A percentile compares a stretch with the other conserved stretches of the same genome.
Evolutionary conservation across 1,140 invertebrate species (phyloP).

Genomic region (Plodia interpunctella): DNA sequence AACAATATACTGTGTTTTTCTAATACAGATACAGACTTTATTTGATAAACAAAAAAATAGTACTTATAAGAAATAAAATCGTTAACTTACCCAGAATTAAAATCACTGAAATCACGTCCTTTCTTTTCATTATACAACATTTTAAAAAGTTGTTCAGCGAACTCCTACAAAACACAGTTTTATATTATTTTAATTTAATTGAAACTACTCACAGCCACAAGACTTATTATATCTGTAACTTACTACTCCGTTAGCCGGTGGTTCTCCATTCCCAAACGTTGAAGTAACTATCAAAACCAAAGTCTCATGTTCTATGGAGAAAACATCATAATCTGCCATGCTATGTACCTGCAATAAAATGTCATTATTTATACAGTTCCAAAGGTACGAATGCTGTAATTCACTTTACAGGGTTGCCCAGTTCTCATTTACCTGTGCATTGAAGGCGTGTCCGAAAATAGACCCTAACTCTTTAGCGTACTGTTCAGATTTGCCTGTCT

Average conservation of each 20-base stretch:
- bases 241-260: slow-evolving; percentile 96
- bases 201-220: no score
- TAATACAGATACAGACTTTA: not conserved
- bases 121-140: slow-evolving; percentile 59
- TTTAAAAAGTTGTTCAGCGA: slow-evolving; percentile 60
- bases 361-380: not conserved
- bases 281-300: slow-evolving; percentile 93
- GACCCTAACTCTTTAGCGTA: slow-evolving; percentile 95
- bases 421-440: slow-evolving; percentile 85
- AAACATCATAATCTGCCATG: slow-evolving; percentile 96
- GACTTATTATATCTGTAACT: slow-evolving; percentile 13
- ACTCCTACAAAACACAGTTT: slow-evolving; percentile 41
- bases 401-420: not conserved
- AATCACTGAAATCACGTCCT: slow-evolving; percentile 24
- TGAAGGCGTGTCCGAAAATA: slow-evolving; percentile 95
- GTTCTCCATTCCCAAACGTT: slow-evolving; percentile 98
- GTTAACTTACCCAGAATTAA: slow-evolving; percentile 37
- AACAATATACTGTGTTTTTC: not conserved
- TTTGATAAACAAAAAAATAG: slow-evolving; percentile 6
- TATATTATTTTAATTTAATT: not conserved
- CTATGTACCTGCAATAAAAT: slow-evolving; percentile 83
- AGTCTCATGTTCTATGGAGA: slow-evolving; percentile 95
- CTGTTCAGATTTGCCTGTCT: slow-evolving; percentile 96
- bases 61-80: not conserved
- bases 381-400: no score